Base-by-base conservation (phyloP, 2,113 vertebrate species). In the Paramormyrops kingsleyae region DNA sequence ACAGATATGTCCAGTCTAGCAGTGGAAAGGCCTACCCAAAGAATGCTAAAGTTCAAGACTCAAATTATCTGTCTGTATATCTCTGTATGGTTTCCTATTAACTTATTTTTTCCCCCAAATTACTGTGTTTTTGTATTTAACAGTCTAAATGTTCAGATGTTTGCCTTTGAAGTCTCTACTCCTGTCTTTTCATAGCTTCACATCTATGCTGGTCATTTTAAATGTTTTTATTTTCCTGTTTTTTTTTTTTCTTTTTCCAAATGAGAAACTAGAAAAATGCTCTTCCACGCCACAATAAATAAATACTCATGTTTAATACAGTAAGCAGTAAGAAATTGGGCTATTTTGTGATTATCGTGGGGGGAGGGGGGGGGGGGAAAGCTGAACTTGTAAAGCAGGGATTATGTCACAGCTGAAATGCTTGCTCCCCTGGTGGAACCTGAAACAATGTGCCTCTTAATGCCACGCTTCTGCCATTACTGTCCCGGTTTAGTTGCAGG, bases 361-460 rank as follows among this genome's bases (percentile, higher is more conserved):
- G 17, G 5, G 52, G 1, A 4, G 1, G 52, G 15, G 52, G 17
- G 1, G 52, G 50, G 15, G 86, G 7, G 19, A 15, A 27, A 31
- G 89, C 83, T 77, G 50, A 42, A 42, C 15, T 87, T 52, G 24
- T 42, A 88, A 89, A 88, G 89, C 52, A 91, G 90, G 89, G 89
- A 89, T 91, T 84, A 87, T 91, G 90, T 90, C 86, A 89, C 89
- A 89, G 89, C 89, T 90, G 87, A 88, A 90, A 84, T 46, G 74
- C 90, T 91, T 89, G 93, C 90, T 93, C 89, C 87, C 90, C 39
- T 90, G 91, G 92, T 87, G 74, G 52, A 89, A 15, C 24, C 87
- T 83, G 87, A 90, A 93, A 88, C 91, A 90, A 80, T 90, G 93
- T 94, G 93, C 92, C 92, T 94, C 91, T 88, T 27, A 24, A 88